Evolutionary conservation across 2,888 invertebrate genomes (phyloP).

Genomic region (Volucella bombylans): DNA sequence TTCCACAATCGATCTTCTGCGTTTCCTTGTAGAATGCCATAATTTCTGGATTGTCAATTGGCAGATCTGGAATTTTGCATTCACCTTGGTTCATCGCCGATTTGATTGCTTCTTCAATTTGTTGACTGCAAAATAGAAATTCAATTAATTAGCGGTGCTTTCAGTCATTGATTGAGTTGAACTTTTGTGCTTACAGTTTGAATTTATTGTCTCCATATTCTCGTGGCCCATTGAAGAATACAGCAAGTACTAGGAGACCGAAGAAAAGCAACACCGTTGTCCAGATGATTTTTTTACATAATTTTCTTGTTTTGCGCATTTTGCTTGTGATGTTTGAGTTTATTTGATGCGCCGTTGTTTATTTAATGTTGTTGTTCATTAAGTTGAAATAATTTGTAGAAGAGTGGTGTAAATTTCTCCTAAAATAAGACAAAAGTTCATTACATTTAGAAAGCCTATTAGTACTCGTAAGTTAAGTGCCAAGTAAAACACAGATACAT

Average conservation of each 20-base stretch:
- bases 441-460: no score
- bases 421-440: background rate
- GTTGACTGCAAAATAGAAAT: conserved; percentile 78
- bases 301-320: conserved; percentile 73
- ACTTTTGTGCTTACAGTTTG: conserved; percentile 77
- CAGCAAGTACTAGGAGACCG: conserved; percentile 52
- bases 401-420: background rate
- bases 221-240: conserved; percentile 64
- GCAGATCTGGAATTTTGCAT: conserved; percentile 87
- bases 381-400: background rate
- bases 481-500: no score
- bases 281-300: conserved; percentile 60
- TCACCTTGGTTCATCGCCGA: conserved; percentile 82
- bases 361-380: conserved; percentile 37
- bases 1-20: conserved; percentile 86
- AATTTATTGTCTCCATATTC: conserved; percentile 77
- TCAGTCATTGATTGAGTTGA: background rate
- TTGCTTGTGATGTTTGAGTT: conserved; percentile 7
- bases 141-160: background rate
- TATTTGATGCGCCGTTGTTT: background rate
- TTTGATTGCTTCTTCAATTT: conserved; percentile 83
- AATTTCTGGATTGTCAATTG: conserved; percentile 88
- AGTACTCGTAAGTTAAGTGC: no score
- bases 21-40: conserved; percentile 87
- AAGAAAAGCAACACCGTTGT: conserved; percentile 59